Conservation (phyloP, 2,888 invertebrate genomes). For the Drosophila mayaguana region DNA sequence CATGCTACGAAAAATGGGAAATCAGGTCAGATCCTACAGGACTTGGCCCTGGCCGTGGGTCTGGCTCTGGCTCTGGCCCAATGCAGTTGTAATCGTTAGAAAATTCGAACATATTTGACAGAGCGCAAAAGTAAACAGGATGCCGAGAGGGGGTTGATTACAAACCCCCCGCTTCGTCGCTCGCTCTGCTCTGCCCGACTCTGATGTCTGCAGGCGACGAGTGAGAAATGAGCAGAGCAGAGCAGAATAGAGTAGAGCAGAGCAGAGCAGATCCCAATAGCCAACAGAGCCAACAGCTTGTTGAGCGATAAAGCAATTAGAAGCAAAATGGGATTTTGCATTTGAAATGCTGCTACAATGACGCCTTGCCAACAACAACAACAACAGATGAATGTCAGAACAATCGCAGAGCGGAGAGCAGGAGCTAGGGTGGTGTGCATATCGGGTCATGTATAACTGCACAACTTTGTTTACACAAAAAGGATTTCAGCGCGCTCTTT, state of each 20-base stretch:
- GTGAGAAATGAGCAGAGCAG: conserved; percentile 72
- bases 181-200: conserved; percentile 3
- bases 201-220: conserved; percentile 62
- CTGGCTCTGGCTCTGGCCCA: conserved; percentile 26
- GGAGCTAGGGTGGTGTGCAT: not conserved
- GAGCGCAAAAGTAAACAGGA: conserved; percentile 82
- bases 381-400: conserved; percentile 26
- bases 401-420: conserved; percentile 12
- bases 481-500: conserved; percentile 75
- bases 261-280: conserved; percentile 36
- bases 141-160: conserved; percentile 35
- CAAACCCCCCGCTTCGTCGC: not conserved
- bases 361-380: conserved; percentile 35
- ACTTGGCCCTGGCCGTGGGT: conserved; percentile 13
- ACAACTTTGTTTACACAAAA: conserved; percentile 76
- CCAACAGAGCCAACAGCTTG: conserved; percentile 74
- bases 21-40: conserved; percentile 68
- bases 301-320: conserved; percentile 82
- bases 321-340: conserved; percentile 81
- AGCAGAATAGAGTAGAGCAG: conserved; percentile 60
- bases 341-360: conserved; percentile 76
- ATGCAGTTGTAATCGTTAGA: conserved; percentile 77
- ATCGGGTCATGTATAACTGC: conserved; percentile 32
- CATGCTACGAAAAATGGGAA: conserved; percentile 80
- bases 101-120: conserved; percentile 83